phyloP scores from a whole-genome alignment of 2,888 invertebrate species.

The Melangyna quadrimaculata region DNA sequence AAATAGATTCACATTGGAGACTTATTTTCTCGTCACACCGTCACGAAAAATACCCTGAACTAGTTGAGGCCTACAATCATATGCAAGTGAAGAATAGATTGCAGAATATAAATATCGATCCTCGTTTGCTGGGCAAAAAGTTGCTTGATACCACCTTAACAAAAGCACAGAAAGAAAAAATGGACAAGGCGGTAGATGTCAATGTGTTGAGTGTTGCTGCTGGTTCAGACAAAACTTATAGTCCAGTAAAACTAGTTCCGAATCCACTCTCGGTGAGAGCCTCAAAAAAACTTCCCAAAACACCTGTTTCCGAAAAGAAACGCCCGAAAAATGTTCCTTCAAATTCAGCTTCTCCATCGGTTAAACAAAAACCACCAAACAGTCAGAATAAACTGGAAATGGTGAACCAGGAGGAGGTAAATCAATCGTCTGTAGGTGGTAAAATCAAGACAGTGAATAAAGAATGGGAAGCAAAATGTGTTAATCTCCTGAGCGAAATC shows the following conservation, averaged over 20 bases:
- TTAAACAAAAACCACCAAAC: conserved; percentile 40
- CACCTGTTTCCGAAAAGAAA: conserved; percentile 35
- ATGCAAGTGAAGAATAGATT: conserved; percentile 76
- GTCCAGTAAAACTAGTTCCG: conserved; percentile 23
- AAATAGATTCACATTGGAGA: conserved; percentile 82
- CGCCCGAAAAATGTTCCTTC: conserved; percentile 20
- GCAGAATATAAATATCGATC: conserved; percentile 75
- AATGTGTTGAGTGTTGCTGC: background rate
- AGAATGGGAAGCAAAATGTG: conserved; percentile 73
- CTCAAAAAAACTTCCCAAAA: conserved; percentile 18
- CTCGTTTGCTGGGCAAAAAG: conserved; percentile 74
- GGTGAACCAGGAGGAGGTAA: background rate
- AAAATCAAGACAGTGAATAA: conserved; percentile 65
- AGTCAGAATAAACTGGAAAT: background rate
- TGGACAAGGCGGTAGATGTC: conserved; percentile 51
- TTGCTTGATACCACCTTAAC: conserved; percentile 69
- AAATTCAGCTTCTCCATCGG: background rate
- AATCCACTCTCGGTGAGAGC: conserved; percentile 45
- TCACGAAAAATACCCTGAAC: conserved; percentile 77
- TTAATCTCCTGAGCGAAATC: conserved; percentile 73
- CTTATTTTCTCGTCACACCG: conserved; percentile 82
- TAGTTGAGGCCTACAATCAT: conserved; percentile 75
- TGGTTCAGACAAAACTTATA: background rate
- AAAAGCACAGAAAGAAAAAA: conserved; percentile 72
- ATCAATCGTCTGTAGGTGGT: conserved; percentile 41